Conservation (phyloP, 2,888 invertebrate species). For the Arenicola marina region DNA sequence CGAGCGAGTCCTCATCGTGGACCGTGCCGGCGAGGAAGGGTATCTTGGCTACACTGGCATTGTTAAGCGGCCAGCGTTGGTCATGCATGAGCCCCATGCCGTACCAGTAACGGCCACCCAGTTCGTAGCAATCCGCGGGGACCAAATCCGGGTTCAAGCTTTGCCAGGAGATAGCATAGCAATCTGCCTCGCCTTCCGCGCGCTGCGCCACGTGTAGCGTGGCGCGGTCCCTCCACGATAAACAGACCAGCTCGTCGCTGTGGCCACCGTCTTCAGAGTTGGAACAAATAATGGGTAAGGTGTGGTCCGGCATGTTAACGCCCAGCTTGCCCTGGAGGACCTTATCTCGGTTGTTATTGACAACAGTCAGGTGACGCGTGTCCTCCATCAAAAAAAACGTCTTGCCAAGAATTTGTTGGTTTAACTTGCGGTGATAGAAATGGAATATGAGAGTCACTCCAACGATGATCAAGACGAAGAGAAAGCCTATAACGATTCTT, state of each 20-base stretch:
- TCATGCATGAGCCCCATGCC: conserved; percentile 83
- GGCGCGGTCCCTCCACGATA: conserved; percentile 13
- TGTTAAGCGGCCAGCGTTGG: conserved; percentile 82
- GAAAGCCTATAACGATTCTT: conserved; percentile 10
- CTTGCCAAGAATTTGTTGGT: conserved; percentile 9
- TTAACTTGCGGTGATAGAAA: conserved; percentile 16
- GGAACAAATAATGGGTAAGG: conserved; percentile 16
- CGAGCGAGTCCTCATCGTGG: conserved; percentile 3
- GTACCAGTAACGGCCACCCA: conserved; percentile 69
- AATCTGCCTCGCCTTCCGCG: neutral
- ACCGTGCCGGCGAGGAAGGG: conserved; percentile 31
- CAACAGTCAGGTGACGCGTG: conserved; percentile 1
- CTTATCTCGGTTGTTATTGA: neutral
- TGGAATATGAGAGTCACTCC: conserved; percentile 15
- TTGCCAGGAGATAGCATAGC: conserved; percentile 15
- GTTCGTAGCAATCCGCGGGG: conserved; percentile 73
- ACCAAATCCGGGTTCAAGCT: neutral
- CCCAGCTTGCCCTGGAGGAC: conserved; percentile 17
- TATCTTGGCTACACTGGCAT: conserved; percentile 40
- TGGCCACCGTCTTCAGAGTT: conserved; percentile 5
- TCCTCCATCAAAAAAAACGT: conserved; percentile 10
- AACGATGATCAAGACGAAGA: conserved; percentile 16
- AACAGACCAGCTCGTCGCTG: conserved; percentile 7
- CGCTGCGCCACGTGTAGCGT: conserved; percentile 2
- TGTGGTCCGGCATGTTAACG: neutral